These are phyloP conservation scores for Tiphia femorata DNA, from an alignment of 2,888 invertebrate species.

Conservation along the genomic window DNA sequence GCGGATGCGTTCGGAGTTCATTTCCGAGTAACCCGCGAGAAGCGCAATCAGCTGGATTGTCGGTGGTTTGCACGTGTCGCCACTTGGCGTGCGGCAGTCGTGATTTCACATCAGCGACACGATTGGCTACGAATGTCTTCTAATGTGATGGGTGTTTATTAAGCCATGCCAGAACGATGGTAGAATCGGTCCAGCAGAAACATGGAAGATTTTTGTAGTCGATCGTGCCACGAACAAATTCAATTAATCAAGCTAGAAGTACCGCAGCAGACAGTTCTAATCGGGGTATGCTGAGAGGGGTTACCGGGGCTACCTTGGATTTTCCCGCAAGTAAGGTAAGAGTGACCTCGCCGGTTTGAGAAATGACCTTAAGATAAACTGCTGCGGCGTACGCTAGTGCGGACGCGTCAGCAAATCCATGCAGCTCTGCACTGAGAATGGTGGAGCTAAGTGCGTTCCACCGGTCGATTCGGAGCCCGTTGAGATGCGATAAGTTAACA, in stretches of 20 bases:
- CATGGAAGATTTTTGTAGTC: not conserved
- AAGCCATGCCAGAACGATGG: not conserved
- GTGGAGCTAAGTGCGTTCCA: too few species aligned
- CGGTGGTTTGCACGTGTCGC: not conserved
- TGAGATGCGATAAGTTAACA: too few species aligned
- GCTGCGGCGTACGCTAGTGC: not conserved
- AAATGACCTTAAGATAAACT: not conserved
- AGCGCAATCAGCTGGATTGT: not conserved
- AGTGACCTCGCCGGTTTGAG: not conserved
- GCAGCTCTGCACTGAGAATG: too few species aligned
- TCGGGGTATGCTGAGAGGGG: not conserved
- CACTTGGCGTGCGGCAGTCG: too few species aligned
- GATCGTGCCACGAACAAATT: not conserved
- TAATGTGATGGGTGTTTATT: not conserved
- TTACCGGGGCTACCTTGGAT: not conserved
- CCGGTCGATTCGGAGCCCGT: too few species aligned
- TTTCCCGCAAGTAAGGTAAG: not conserved
- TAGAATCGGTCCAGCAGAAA: not conserved
- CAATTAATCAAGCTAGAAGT: not conserved
- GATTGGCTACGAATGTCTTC: conserved; percentile 1
- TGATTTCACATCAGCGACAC: too few species aligned
- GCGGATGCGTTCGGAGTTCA: not conserved
- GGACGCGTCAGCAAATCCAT: conserved; percentile 3
- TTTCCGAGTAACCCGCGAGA: not conserved
- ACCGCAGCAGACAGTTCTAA: not conserved